These are phyloP conservation scores for Eulemur macaco DNA, from an alignment of 2,113 vertebrate species.

Conservation along the genomic window DNA sequence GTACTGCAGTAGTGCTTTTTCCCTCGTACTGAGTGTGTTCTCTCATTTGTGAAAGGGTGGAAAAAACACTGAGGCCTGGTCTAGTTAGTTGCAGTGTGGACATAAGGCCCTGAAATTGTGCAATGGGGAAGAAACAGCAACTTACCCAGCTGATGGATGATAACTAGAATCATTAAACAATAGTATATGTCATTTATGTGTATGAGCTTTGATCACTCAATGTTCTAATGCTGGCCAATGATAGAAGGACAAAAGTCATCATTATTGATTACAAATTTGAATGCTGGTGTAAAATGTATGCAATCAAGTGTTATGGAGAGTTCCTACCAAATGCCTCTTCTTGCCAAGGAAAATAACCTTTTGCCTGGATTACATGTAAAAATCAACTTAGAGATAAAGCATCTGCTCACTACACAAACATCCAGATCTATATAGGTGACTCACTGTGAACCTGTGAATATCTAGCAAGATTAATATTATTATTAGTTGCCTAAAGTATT, in stretches of 20 bases:
- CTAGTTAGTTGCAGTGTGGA: neutral
- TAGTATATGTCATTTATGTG: neutral
- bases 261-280: neutral
- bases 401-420: neutral
- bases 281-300: neutral
- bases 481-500: neutral
- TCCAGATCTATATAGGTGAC: neutral
- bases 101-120: neutral
- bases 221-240: conserved; percentile 17
- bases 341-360: neutral
- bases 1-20: neutral
- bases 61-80: neutral
- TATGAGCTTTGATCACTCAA: neutral
- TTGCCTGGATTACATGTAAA: neutral
- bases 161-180: neutral
- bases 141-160: neutral
- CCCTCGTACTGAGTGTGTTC: neutral
- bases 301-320: neutral
- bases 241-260: neutral
- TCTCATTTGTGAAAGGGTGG: neutral
- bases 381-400: neutral
- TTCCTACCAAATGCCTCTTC: neutral
- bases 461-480: neutral
- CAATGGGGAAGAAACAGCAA: neutral
- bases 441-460: neutral